A percentile compares a stretch with the other conserved stretches of the same genome.
Evolutionary conservation across 2,797 vertebrate species (phyloP).

Genomic region (Botia kubotai): DNA sequence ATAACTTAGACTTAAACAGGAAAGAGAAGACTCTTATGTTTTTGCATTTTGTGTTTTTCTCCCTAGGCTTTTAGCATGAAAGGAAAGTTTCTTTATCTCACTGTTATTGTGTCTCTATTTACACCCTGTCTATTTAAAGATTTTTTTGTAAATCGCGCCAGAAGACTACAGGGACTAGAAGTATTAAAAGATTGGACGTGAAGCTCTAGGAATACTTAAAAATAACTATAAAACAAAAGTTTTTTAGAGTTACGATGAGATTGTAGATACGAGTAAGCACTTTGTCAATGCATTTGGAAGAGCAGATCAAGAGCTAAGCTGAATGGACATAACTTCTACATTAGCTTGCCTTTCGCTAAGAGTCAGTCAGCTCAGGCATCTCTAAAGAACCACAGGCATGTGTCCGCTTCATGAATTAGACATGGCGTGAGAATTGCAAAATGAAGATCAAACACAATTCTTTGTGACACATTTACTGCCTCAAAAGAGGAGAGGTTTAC

Average conservation of each 20-base stretch:
- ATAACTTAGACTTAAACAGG: constrained; percentile 18
- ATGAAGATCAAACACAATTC: constrained; percentile 51
- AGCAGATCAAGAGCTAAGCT: constrained; percentile 9
- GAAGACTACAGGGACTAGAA: no score
- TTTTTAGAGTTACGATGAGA: constrained; percentile 38
- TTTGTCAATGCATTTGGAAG: constrained; percentile 25
- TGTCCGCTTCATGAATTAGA: constrained; percentile 39
- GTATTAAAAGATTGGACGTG: no score
- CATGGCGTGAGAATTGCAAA: constrained; percentile 34
- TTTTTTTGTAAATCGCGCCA: no score
- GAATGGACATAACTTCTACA: constrained; percentile 4
- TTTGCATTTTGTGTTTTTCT: neutral
- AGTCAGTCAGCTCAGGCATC: neutral
- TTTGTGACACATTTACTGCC: constrained; percentile 57
- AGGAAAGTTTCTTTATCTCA: neutral
- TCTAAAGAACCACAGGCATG: constrained; percentile 27
- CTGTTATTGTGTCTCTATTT: neutral
- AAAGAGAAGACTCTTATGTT: constrained; percentile 10
- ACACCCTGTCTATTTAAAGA: neutral
- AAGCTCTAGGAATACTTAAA: neutral
- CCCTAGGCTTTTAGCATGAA: no score
- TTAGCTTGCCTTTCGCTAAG: neutral
- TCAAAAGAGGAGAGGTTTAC: constrained; percentile 43
- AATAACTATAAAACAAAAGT: neutral
- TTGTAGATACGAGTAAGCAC: constrained; percentile 12